Base-by-base conservation (phyloP, 2,113 vertebrate genomes). In the Nycticebus coucang region DNA sequence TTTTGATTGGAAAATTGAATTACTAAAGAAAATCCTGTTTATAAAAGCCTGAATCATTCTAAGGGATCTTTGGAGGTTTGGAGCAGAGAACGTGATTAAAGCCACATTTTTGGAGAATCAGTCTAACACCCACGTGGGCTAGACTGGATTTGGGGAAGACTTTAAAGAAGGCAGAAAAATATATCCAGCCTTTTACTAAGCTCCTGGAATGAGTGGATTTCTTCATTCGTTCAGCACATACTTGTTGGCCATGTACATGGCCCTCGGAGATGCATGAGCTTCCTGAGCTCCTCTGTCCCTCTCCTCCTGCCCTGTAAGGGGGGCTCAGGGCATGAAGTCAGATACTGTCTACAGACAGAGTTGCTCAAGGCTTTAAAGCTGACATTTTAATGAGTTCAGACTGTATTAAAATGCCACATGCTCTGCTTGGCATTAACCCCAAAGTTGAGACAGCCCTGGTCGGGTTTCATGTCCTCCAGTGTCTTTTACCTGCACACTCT, bases 1-100 rank as follows among this genome's bases (percentile, higher is more conserved):
- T 45, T 86, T 77, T 60, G 50, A 62, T 26, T 89, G 28, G 28
- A 72, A 95, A 81, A 66, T 5, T 87, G 85, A 90, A 71, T 87
- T 59, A 94, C 53, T 64, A 41, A 79, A 75, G 57, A 33, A 30
- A 64, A 24, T 81, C 45, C 35, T 17, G 6, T 62, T 85, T 93
- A 22, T 33, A 10, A 64, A 90, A 79, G 5, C 10, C 55, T 74
- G 50, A 82, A 79, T 62, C 85, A 89, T 55, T 59, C 30, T 37
- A 15, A 87, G 57, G n/a, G 41, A 35, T 71, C 11, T 75, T 84
- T 77, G 83, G 64, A 79, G 57, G n/a, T 91, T 79, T 90, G 15
- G n/a, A 87, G 45, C 33, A 77, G 55, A 78, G 53, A 86, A 4
- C 1, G 24, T 68, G 55, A 79, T 26, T 60, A 87, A 88, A 81